Evolutionary conservation across 2,797 vertebrate genomes (phyloP), one percentile per base, ranked within the genome.

Genomic region (Anableps anableps): DNA sequence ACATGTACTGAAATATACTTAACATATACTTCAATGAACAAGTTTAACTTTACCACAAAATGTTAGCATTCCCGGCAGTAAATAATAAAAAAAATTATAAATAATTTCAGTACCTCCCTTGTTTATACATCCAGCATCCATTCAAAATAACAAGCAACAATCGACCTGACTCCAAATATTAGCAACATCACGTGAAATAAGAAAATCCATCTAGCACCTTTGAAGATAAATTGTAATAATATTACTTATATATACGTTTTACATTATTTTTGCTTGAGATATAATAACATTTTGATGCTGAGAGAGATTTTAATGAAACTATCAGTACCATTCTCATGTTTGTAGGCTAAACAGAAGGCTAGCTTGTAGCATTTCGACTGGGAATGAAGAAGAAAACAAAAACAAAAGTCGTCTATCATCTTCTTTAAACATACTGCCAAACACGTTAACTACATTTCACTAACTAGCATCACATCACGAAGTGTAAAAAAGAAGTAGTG

Each of bases 21-120:
- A 45, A 66, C 41, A 31, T 51, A 34, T 50, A 72, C 58, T 38
- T 50, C 79, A 4, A 74, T 38, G 13, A 21, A 76, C 38, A 80
- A 34, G 21, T 72, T 62, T 50, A 29, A 72, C 66, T 34, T 50
- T 45, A 29, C n/a, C 48, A 72, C 50, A 41, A 77, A 9, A 21
- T 21, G n/a, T 55, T 45, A 41, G 62, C 34, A 29, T 77, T 68
- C 17, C n/a, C 1, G 47, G 31, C 17, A 14, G 6, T 53, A 75
- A 75, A 43, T 58, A 60, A 41, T 26, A 19, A 11, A 77, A 11
- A 77, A 36, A 70, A 23, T 50, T 51, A 47, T 43, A 76, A 26
- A 79, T 29, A 78, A 74, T n/a, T 34, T 68, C 13, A 10, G 72
- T 43, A 38, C 31, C 23, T 47, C 19, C 48, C 23, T 48, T 60